Conservation (phyloP, 1,140 invertebrate genomes). For the Latrodectus geometricus region DNA sequence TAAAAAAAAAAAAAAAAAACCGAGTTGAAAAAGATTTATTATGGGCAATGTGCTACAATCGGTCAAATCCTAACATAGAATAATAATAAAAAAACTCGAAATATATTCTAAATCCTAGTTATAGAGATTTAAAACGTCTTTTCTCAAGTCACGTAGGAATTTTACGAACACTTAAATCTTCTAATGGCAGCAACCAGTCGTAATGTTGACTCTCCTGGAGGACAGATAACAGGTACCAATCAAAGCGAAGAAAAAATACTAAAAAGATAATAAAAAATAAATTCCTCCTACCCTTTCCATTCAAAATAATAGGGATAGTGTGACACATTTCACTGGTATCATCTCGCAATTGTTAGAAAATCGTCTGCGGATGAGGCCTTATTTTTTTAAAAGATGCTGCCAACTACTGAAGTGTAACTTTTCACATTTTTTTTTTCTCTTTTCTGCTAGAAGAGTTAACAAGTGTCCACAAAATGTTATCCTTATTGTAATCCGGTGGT, state of each 20-base stretch:
- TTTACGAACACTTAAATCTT: constrained; percentile 51
- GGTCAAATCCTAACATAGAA: constrained; percentile 21
- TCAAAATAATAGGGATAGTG: constrained; percentile 23
- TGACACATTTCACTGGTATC: constrained; percentile 55
- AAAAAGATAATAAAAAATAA: neutral
- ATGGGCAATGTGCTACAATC: neutral
- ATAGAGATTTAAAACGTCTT: constrained; percentile 18
- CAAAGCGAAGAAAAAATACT: constrained; percentile 14
- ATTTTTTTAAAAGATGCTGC: constrained; percentile 18
- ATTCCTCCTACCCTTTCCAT: neutral
- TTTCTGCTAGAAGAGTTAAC: neutral
- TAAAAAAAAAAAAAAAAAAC: too few species aligned
- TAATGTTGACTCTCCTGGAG: constrained; percentile 2
- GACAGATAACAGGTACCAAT: constrained; percentile 10
- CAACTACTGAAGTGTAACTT: constrained; percentile 56
- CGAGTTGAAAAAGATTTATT: too few species aligned
- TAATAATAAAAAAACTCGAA: neutral
- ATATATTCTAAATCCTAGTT: neutral
- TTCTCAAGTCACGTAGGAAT: constrained; percentile 16
- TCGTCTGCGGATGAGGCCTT: constrained; percentile 37
- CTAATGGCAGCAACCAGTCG: constrained; percentile 31
- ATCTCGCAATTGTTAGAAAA: constrained; percentile 27
- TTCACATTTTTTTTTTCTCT: neutral
- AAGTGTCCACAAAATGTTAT: constrained; percentile 16
- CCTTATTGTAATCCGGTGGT: neutral